Base-by-base conservation (phyloP, 2,888 invertebrate species). In the Ectemnius cavifrons region DNA sequence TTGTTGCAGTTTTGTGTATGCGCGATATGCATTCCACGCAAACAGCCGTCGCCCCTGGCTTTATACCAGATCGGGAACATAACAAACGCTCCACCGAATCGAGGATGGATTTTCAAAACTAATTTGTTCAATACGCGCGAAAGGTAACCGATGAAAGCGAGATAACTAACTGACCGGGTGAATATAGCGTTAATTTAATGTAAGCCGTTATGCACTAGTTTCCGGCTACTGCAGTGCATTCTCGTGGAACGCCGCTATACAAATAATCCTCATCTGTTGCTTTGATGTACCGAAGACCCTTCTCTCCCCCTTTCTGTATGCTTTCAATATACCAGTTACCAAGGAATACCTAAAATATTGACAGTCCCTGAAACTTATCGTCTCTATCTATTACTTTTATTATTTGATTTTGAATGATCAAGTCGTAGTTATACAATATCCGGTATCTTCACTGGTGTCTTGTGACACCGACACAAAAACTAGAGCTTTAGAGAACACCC, bases 1-100 rank as follows among this genome's bases (percentile, higher is more conserved):
- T 52, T 61, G 46, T 57, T 57, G 49, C 23, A 63, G 59, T 71
- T 63, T 67, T 58, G 46, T 59, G 18, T 63, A 62, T 64, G 67
- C 63, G 68, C 47, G 16, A 57, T 57, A 64, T 37, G 46, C 58
- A 18, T 46, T 18, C 37, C 37, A 37, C 1, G 37, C 37, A 37
- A 37, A 37, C 37, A 37, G 37, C 11, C 37, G 37, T 8, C 4
- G 11, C 37, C 6, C 8, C 8, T 1, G 5, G 8, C 8, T 37
- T 37, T 37, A 37, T 37, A 37, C 11, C 37, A 6, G 37, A 37
- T 11, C 37, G 37, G 8, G 37, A 37, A 37, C 37, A 37, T 23
- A 13, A 5, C 28, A 14, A 52, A 5, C 27, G 23, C 28, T 45
- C 14, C 62, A 16, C 18, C 46, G 46, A 27, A 11, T 57, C 58